phyloP scores from a whole-genome alignment of 1,140 invertebrate genomes.

The Macrobrachium rosenbergii region DNA sequence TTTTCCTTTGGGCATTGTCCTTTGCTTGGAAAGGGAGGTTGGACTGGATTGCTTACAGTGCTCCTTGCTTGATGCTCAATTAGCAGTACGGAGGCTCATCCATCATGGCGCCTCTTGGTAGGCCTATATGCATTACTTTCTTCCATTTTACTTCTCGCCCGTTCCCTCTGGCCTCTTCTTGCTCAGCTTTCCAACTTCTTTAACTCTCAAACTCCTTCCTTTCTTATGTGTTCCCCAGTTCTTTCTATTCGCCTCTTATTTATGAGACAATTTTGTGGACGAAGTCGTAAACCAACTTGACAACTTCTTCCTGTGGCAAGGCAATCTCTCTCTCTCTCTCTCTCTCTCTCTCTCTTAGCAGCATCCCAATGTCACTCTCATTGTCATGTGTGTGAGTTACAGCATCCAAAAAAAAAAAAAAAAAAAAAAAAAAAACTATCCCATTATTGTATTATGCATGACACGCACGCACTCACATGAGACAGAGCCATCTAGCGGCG shows the following conservation, averaged over 20 bases:
- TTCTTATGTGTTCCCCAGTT: slow-evolving; percentile 1
- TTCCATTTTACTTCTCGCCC: neutral
- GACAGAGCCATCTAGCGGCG: too few species aligned
- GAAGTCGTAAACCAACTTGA: too few species aligned
- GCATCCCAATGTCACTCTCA: neutral
- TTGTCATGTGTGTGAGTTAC: neutral
- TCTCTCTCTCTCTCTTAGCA: neutral
- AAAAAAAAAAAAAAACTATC: too few species aligned
- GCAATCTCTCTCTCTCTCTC: neutral
- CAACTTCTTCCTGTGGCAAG: neutral
- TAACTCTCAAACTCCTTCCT: too few species aligned
- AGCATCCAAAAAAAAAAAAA: neutral
- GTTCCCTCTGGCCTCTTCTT: neutral
- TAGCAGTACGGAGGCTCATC: neutral
- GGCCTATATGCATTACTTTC: neutral
- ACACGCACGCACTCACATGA: neutral
- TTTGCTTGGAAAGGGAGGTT: neutral
- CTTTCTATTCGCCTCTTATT: neutral
- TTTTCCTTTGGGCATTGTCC: too few species aligned
- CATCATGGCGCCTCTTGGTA: neutral
- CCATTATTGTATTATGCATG: neutral
- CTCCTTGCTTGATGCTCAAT: neutral
- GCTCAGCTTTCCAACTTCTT: too few species aligned
- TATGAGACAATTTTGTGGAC: too few species aligned
- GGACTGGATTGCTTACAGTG: neutral